Conservation (phyloP, 1,140 invertebrate species). For the Drosophila kikkawai region DNA sequence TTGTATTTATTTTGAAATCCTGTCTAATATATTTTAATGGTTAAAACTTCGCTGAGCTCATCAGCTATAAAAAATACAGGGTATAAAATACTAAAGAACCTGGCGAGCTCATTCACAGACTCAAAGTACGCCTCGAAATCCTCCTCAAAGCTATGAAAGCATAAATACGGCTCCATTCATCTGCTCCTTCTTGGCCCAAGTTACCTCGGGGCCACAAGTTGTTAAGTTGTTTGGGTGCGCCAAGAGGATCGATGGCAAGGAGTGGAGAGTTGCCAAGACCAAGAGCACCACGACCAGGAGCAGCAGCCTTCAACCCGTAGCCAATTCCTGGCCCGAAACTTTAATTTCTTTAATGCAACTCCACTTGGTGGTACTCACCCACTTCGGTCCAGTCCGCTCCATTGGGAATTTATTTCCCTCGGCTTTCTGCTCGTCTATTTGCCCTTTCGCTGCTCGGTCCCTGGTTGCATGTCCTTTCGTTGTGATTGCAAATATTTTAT, state of each 20-base stretch:
- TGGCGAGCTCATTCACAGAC: constrained; percentile 13
- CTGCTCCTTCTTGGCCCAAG: neutral
- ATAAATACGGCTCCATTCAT: constrained; percentile 45
- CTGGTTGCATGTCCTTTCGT: constrained; percentile 40
- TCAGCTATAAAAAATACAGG: constrained; percentile 1
- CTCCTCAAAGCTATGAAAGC: constrained; percentile 39
- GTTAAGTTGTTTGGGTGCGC: constrained; percentile 55
- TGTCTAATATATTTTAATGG: neutral
- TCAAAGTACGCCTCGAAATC: constrained; percentile 19
- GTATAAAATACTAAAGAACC: constrained; percentile 21
- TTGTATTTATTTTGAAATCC: neutral
- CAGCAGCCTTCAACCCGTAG: neutral
- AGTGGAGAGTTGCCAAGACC: neutral
- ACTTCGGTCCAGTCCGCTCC: constrained; percentile 35
- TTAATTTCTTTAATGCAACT: constrained; percentile 54
- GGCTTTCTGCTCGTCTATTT: constrained; percentile 50
- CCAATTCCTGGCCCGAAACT: constrained; percentile 24
- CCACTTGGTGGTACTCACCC: constrained; percentile 22
- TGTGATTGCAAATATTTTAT: constrained; percentile 82
- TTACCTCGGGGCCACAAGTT: constrained; percentile 30
- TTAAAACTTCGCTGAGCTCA: neutral
- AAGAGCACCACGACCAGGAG: neutral
- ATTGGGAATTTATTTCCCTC: constrained; percentile 65
- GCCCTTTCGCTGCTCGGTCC: constrained; percentile 18
- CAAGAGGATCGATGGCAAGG: constrained; percentile 30